These are phyloP conservation scores for Tenualosa thibaudeaui DNA, from an alignment of 2,797 vertebrate genomes.

Conservation along the genomic window DNA sequence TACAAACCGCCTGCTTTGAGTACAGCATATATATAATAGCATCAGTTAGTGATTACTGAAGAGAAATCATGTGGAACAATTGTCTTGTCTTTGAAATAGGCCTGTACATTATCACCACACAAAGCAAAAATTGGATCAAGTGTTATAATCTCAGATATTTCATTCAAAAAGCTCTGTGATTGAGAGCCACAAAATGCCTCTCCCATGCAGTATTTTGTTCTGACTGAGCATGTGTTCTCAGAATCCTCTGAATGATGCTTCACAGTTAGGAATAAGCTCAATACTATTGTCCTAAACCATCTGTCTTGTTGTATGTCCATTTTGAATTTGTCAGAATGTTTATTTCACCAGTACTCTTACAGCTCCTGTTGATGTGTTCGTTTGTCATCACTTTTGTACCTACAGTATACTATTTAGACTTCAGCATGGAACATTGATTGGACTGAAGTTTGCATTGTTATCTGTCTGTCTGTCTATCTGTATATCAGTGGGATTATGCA, in stretches of 20 bases:
- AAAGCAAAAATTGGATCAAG: conserved; percentile 12
- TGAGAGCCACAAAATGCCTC: neutral
- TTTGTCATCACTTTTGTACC: neutral
- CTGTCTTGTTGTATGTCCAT: neutral
- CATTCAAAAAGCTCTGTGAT: neutral
- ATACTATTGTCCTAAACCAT: neutral
- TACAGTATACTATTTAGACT: neutral
- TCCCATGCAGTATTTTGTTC: neutral
- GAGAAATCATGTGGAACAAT: neutral
- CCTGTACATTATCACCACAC: neutral
- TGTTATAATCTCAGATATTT: neutral
- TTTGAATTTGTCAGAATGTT: neutral
- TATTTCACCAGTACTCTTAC: neutral
- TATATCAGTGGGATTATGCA: too few relatives aligned
- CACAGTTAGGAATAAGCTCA: neutral
- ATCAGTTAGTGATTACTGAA: neutral
- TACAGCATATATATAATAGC: neutral
- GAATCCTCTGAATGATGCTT: neutral
- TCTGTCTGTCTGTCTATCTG: too few relatives aligned
- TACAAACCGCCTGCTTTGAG: neutral
- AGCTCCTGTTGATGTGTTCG: neutral
- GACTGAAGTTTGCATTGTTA: too few relatives aligned
- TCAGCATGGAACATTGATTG: neutral
- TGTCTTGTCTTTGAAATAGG: conserved; percentile 1
- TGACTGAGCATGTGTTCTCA: neutral